phyloP scores from a whole-genome alignment of 1,140 invertebrate species.

The Leptinotarsa lineolata region DNA sequence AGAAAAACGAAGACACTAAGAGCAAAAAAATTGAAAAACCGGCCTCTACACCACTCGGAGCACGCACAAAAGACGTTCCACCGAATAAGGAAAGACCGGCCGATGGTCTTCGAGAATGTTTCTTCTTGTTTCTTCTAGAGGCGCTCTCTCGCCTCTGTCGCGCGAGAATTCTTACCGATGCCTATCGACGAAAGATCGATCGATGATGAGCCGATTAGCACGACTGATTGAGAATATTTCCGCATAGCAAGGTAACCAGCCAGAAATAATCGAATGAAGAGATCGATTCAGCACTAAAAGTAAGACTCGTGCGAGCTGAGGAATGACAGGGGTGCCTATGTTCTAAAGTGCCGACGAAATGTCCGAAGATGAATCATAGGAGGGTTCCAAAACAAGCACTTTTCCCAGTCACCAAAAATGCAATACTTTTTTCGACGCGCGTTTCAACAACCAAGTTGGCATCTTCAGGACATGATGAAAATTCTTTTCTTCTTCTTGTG shows the following conservation, averaged over 20 bases:
- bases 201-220: background rate
- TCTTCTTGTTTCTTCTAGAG: background rate
- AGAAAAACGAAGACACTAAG: background rate
- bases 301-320: no score
- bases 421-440: no score
- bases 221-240: background rate
- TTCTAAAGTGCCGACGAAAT: no score
- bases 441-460: no score
- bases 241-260: background rate
- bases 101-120: background rate
- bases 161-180: background rate
- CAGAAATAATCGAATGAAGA: no score
- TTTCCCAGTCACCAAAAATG: no score
- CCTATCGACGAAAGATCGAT: slow-evolving; percentile 1
- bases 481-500: no score
- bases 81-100: background rate
- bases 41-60: slow-evolving; percentile 4
- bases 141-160: background rate
- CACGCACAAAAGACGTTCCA: slow-evolving; percentile 5
- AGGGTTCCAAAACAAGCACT: no score
- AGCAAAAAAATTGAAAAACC: background rate
- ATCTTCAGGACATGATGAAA: no score
- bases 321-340: no score
- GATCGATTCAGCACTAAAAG: no score
- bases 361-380: no score